Conservation (phyloP, 2,797 vertebrate species). For the Falco novaeseelandiae region DNA sequence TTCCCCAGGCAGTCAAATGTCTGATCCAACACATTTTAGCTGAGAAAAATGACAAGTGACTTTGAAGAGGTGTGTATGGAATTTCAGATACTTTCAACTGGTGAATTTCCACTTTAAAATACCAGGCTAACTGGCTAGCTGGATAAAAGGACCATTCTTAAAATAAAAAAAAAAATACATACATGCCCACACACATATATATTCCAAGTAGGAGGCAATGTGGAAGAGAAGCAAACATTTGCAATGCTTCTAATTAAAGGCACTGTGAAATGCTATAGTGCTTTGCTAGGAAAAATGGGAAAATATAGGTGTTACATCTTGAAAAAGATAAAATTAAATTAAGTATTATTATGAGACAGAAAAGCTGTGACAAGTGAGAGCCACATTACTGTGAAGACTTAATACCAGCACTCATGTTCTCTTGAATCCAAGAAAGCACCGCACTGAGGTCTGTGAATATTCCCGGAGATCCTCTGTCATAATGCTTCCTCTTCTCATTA, state of each 20-base stretch:
- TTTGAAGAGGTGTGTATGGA: neutral
- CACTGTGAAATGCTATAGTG: neutral
- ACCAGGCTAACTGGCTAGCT: neutral
- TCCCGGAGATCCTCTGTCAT: slow-evolving; percentile 84
- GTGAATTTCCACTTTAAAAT: neutral
- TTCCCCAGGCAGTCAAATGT: neutral
- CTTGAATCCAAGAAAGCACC: slow-evolving; percentile 85
- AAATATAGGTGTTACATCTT: neutral
- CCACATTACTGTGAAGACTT: neutral
- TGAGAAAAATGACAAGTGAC: neutral
- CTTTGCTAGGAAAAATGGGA: neutral
- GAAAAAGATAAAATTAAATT: neutral
- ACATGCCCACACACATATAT: accelerated
- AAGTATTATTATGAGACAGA: neutral
- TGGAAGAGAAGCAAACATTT: neutral
- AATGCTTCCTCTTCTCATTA: slow-evolving; percentile 71
- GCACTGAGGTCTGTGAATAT: slow-evolving; percentile 85
- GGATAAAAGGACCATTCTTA: neutral
- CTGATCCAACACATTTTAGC: neutral
- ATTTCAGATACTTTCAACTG: neutral
- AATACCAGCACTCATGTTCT: slow-evolving; percentile 76
- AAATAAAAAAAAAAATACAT: neutral
- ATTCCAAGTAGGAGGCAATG: neutral
- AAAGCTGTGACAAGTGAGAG: neutral
- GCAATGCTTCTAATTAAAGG: neutral